Percentiles rank a stretch among this genome's conserved stretches.
Evolutionary conservation across 1,140 invertebrate species (phyloP).

Genomic region (Heterodera schachtii): DNA sequence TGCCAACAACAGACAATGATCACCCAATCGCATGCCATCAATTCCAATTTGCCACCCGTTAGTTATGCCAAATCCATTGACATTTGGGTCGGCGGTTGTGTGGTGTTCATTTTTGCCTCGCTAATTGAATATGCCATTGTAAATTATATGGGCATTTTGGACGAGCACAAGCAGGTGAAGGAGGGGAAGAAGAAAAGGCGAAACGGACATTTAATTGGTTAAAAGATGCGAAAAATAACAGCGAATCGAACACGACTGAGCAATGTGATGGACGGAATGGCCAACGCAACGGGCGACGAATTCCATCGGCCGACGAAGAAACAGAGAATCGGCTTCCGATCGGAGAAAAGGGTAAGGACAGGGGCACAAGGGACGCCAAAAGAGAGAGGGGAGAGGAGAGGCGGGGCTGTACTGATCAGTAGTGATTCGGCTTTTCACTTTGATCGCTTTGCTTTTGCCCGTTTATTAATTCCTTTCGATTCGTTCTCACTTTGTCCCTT

Average conservation of each 20-base stretch:
- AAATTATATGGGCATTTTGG: constrained; percentile 75
- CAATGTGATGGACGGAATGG: constrained; percentile 56
- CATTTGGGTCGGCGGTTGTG: constrained; percentile 90
- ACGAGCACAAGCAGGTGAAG: constrained; percentile 55
- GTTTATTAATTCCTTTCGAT: too few species aligned
- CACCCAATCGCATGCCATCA: constrained; percentile 81
- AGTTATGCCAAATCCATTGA: constrained; percentile 94
- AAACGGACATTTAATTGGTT: neutral
- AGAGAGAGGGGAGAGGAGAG: too few species aligned
- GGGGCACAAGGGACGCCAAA: neutral
- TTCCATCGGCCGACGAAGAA: constrained; percentile 1
- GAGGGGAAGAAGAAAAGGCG: neutral
- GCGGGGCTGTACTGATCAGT: too few species aligned
- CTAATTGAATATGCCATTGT: constrained; percentile 92
- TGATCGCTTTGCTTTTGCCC: neutral
- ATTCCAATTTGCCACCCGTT: constrained; percentile 90
- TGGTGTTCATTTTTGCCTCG: constrained; percentile 92
- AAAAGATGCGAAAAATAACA: constrained; percentile 57
- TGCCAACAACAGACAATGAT: constrained; percentile 47
- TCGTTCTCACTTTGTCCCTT: too few species aligned
- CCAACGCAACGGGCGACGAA: constrained; percentile 1
- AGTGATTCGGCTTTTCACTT: neutral
- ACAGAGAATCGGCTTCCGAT: constrained; percentile 12
- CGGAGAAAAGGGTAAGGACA: constrained; percentile 24
- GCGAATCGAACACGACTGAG: constrained; percentile 59